Conservation (phyloP, 2,797 vertebrate genomes). For the Remorina albescens region DNA sequence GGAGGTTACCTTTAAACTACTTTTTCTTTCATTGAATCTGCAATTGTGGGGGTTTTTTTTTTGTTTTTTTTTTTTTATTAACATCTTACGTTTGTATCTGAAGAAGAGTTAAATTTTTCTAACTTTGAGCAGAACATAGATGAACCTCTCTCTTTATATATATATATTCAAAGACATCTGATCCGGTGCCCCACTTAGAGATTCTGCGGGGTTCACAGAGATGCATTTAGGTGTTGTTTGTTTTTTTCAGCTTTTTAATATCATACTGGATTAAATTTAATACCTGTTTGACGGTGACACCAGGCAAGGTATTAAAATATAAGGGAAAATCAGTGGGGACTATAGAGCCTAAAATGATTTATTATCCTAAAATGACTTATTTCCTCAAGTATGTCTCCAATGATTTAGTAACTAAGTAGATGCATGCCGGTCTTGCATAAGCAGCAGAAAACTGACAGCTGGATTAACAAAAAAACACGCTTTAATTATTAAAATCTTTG, state of each 20-base stretch:
- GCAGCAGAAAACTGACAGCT: too few species aligned
- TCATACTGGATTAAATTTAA: background rate
- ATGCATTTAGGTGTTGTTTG: background rate
- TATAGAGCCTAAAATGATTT: background rate
- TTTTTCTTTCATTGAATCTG: background rate
- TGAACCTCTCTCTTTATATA: background rate
- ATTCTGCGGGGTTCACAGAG: background rate
- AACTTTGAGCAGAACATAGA: background rate
- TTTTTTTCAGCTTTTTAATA: background rate
- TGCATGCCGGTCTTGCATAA: background rate
- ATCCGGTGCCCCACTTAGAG: background rate
- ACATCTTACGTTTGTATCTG: too few species aligned
- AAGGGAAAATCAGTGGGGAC: too few species aligned
- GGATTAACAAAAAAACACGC: too few species aligned
- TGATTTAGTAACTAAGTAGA: background rate
- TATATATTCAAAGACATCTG: background rate
- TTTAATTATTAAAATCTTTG: too few species aligned
- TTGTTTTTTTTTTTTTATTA: too few species aligned
- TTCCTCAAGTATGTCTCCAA: background rate
- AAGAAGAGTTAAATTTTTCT: background rate
- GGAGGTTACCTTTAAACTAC: background rate
- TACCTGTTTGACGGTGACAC: background rate
- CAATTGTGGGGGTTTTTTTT: too few species aligned
- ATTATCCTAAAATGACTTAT: background rate
- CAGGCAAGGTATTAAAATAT: too few species aligned